Conservation (phyloP, 1,140 invertebrate species). For the Neomicropteryx cornuta region DNA sequence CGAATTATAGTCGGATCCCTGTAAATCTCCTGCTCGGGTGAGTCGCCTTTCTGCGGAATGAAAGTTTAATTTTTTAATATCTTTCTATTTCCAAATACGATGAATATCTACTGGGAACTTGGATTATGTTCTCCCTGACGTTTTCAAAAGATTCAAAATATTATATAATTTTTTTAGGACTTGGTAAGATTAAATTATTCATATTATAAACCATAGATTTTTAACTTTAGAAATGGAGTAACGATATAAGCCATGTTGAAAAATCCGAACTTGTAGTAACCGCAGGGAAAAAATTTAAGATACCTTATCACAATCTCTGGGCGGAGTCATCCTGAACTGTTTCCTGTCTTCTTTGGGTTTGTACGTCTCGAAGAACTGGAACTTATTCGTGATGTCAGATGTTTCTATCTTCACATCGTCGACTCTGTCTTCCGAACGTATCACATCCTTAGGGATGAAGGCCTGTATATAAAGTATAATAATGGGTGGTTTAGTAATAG, state of each 20-base stretch:
- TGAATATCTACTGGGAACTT: not conserved
- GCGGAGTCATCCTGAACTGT: constrained; percentile 76
- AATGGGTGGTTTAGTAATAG: constrained; percentile 3
- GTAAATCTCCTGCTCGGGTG: constrained; percentile 63
- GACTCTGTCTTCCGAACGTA: constrained; percentile 54
- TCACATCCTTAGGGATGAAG: constrained; percentile 55
- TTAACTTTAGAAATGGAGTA: too few relatives aligned
- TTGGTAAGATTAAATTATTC: too few relatives aligned
- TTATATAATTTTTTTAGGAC: too few relatives aligned
- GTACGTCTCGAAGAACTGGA: constrained; percentile 87
- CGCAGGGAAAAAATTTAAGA: too few relatives aligned
- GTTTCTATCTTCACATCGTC: constrained; percentile 72
- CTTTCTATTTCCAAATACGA: not conserved
- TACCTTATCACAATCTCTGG: too few relatives aligned
- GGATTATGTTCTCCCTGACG: not conserved
- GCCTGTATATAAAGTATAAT: constrained; percentile 20
- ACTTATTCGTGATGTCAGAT: constrained; percentile 69
- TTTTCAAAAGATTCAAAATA: not conserved
- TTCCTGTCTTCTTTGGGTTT: constrained; percentile 58
- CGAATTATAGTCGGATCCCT: constrained; percentile 66
- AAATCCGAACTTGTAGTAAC: too few relatives aligned
- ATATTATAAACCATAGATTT: too few relatives aligned
- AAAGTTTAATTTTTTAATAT: constrained; percentile 1
- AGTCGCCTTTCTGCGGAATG: constrained; percentile 44
- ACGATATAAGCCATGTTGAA: too few relatives aligned